Evolutionary conservation across 2,113 vertebrate genomes (phyloP).

Genomic region (Notechis scutatus): DNA sequence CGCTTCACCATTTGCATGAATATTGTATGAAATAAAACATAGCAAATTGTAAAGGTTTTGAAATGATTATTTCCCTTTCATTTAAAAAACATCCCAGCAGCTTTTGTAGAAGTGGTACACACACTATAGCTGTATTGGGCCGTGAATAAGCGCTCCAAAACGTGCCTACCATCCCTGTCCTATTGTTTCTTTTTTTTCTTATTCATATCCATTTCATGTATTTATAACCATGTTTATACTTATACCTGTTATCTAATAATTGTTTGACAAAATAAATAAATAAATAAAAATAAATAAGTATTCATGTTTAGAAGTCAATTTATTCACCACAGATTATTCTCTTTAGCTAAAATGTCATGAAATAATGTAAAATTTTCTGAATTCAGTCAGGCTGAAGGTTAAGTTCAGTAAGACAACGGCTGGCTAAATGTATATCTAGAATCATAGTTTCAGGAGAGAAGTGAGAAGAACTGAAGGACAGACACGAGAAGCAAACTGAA

Average conservation of each 20-base stretch:
- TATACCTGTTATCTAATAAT: too few relatives aligned
- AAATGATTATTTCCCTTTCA: not conserved
- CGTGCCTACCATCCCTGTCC: too few relatives aligned
- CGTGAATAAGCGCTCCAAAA: too few relatives aligned
- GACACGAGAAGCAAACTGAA: not conserved
- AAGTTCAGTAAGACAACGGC: not conserved
- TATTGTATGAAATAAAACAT: not conserved
- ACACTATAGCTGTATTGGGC: not conserved
- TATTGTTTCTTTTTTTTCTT: too few relatives aligned
- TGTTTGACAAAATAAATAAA: too few relatives aligned
- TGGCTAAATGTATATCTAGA: not conserved
- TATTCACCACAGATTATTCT: not conserved
- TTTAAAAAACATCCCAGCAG: not conserved
- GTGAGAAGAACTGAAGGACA: not conserved
- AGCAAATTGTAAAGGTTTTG: not conserved
- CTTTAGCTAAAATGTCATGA: not conserved
- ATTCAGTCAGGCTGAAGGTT: not conserved
- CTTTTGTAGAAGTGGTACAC: not conserved
- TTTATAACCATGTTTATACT: too few relatives aligned
- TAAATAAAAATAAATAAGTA: too few relatives aligned
- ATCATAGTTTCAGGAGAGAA: not conserved
- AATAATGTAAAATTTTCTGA: not conserved
- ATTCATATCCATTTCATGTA: too few relatives aligned
- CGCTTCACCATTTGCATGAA: not conserved
- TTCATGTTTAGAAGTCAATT: not conserved